Percentiles rank a stretch among this genome's conserved stretches.
These are phyloP conservation scores for Leptobrachium leishanense DNA, from an alignment of 2,113 vertebrate genomes.

Conservation along the genomic window DNA sequence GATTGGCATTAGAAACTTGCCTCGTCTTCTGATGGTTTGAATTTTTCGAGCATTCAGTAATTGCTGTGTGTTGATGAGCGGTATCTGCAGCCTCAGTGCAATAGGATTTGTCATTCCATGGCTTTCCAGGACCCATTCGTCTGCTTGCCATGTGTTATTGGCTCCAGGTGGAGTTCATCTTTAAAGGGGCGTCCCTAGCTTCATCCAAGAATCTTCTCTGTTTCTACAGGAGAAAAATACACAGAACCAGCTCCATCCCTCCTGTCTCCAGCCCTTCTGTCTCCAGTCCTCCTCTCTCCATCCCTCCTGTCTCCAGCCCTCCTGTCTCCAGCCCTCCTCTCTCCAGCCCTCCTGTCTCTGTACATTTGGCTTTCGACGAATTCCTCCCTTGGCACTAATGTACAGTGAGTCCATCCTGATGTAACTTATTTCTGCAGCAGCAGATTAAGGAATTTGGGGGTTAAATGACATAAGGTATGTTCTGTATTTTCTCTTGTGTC, in stretches of 20 bases:
- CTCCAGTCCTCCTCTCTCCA: neutral
- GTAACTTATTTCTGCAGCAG: neutral
- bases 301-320: neutral
- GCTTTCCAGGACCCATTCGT: neutral
- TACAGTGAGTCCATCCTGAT: neutral
- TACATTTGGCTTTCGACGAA: neutral
- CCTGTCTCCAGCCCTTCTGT: too few species aligned
- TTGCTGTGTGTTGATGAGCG: neutral
- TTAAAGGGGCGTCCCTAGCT: constrained; percentile 7
- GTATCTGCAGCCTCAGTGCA: neutral
- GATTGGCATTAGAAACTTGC: neutral
- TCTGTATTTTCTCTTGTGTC: neutral
- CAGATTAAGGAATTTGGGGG: neutral
- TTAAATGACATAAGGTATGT: constrained; percentile 13
- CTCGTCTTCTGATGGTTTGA: neutral
- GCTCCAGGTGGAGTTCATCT: constrained; percentile 20
- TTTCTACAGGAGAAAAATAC: constrained; percentile 2
- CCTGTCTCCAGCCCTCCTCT: too few species aligned
- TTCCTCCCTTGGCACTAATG: neutral
- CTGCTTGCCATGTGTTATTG: constrained; percentile 2
- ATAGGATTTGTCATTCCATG: neutral
- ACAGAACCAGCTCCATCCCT: neutral
- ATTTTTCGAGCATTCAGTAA: neutral
- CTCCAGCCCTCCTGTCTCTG: neutral
- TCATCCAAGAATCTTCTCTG: neutral